These are phyloP conservation scores for Panagrolaimus sp. DNA, from an alignment of 1,140 invertebrate species.

Conservation along the genomic window DNA sequence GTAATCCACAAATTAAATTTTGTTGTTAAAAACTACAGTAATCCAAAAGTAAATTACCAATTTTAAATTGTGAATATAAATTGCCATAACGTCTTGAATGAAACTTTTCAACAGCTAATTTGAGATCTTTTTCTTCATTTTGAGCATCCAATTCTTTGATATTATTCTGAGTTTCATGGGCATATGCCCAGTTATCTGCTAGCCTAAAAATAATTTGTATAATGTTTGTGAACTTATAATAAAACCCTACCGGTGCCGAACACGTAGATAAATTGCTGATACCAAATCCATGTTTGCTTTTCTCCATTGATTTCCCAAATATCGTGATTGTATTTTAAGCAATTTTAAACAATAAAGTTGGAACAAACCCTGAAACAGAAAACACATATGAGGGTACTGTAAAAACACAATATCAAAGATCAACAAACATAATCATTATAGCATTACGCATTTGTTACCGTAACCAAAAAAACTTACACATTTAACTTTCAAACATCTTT, in stretches of 20 bases:
- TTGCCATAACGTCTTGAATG: slow-evolving; percentile 80
- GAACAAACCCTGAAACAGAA: slow-evolving; percentile 77
- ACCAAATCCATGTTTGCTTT: slow-evolving; percentile 99
- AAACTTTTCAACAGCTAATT: slow-evolving; percentile 87
- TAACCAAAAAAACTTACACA: slow-evolving; percentile 31
- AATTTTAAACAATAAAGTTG: slow-evolving; percentile 95
- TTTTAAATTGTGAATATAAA: slow-evolving; percentile 27
- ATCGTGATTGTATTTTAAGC: slow-evolving; percentile 98
- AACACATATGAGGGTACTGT: too few species aligned
- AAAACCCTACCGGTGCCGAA: slow-evolving; percentile 69
- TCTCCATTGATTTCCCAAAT: slow-evolving; percentile 94
- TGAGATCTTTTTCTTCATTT: slow-evolving; percentile 87
- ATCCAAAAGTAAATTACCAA: too few species aligned
- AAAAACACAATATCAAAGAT: too few species aligned
- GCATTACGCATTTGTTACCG: too few species aligned
- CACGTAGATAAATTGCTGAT: slow-evolving; percentile 96
- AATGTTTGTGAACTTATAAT: not conserved
- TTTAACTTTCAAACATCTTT: slow-evolving; percentile 79
- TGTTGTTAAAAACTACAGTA: too few species aligned
- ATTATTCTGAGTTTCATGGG: slow-evolving; percentile 91
- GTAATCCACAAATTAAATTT: too few species aligned
- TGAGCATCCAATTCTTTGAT: slow-evolving; percentile 76
- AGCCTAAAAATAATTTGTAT: slow-evolving; percentile 64
- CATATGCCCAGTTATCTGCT: slow-evolving; percentile 99
- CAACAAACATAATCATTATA: too few species aligned